phyloP scores from a whole-genome alignment of 2,797 vertebrate genomes.

The Perdix hodgsoniae region DNA sequence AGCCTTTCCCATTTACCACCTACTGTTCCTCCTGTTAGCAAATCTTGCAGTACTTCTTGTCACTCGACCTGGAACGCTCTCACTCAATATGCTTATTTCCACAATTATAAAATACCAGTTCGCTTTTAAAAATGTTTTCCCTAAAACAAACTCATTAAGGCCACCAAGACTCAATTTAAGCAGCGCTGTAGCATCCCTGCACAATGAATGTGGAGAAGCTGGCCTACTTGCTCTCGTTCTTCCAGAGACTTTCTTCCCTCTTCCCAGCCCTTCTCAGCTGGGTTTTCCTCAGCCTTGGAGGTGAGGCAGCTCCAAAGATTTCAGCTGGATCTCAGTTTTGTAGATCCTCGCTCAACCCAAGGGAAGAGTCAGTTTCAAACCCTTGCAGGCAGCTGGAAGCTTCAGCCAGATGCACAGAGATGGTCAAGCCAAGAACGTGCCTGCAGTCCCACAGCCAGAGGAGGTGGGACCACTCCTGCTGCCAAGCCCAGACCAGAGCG shows the following conservation, averaged over 20 bases:
- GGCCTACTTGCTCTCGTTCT: rapidly evolving
- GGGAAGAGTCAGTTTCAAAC: not conserved
- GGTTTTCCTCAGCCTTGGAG: not conserved
- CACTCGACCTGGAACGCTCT: not conserved
- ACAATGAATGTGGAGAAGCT: not conserved
- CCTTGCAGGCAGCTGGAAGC: not conserved
- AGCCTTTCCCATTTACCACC: constrained; percentile 17
- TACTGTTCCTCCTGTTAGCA: not conserved
- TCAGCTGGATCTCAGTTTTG: not conserved
- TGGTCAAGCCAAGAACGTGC: rapidly evolving
- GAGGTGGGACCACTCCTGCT: not conserved
- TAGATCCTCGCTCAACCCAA: not conserved
- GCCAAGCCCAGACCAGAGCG: not conserved
- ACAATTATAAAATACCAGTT: not conserved
- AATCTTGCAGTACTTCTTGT: not conserved
- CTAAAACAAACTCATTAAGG: not conserved
- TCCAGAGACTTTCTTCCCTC: not conserved
- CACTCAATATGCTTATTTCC: not conserved
- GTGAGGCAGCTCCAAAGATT: not conserved
- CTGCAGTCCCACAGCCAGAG: not conserved
- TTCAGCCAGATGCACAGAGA: not conserved
- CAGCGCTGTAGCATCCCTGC: rapidly evolving
- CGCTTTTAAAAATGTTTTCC: not conserved
- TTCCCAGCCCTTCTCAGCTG: not conserved
- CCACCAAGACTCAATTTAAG: not conserved